Conservation (phyloP, 2,888 invertebrate genomes). For the Chrysomela aeneicollis region DNA sequence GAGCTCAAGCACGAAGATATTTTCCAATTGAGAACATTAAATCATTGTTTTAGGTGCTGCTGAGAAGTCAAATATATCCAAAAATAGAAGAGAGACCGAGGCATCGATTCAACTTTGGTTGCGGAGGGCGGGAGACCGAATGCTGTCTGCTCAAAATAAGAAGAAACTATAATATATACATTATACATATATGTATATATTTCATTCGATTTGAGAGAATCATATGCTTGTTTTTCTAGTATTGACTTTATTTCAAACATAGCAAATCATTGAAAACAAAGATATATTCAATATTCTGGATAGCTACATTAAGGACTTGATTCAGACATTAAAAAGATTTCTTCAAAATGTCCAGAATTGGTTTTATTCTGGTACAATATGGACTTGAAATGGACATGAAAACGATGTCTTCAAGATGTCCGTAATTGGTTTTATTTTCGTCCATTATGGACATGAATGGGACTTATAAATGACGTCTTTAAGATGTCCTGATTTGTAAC, state of each 20-base stretch:
- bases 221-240: too few relatives aligned
- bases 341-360: background rate
- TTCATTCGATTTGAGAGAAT: too few relatives aligned
- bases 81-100: background rate
- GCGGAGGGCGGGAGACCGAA: constrained; percentile 7
- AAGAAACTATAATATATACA: constrained; percentile 1
- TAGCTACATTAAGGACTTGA: background rate
- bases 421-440: too few relatives aligned
- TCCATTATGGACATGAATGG: too few relatives aligned
- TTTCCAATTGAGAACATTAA: background rate
- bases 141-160: background rate
- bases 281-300: too few relatives aligned
- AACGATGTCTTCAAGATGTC: background rate
- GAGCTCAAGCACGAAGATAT: too few relatives aligned
- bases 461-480: too few relatives aligned
- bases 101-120: background rate
- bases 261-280: too few relatives aligned
- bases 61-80: background rate
- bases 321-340: background rate
- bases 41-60: constrained; percentile 5
- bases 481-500: too few relatives aligned
- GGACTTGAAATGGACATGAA: background rate
- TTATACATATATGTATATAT: background rate
- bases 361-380: background rate
- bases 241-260: background rate